Conservation (phyloP, 2,113 vertebrate genomes). For the Podiceps cristatus region DNA sequence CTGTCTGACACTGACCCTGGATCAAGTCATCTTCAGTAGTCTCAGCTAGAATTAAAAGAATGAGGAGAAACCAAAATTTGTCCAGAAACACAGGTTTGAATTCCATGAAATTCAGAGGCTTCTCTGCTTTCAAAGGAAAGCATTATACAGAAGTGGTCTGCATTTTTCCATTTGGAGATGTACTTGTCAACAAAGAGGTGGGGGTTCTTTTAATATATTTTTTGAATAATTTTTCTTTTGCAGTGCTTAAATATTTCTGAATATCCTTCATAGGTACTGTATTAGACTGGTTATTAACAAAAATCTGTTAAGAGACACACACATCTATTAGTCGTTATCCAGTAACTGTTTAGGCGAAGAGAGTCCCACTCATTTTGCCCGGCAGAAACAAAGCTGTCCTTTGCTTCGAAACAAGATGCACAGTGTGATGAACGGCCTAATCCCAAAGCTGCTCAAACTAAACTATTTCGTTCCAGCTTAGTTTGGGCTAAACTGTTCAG, state of each 20-base stretch:
- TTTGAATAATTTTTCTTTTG: not conserved
- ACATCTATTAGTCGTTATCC: not conserved
- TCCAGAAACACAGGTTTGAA: not conserved
- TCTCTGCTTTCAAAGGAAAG: not conserved
- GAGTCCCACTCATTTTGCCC: not conserved
- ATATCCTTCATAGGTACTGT: too few relatives aligned
- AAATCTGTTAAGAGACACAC: not conserved
- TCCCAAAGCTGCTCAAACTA: not conserved
- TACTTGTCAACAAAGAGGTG: not conserved
- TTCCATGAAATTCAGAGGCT: not conserved
- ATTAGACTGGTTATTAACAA: not conserved
- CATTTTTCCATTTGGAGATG: not conserved
- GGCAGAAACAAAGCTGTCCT: not conserved
- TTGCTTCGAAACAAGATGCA: not conserved
- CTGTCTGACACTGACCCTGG: not conserved
- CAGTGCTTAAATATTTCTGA: not conserved
- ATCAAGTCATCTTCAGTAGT: accelerated
- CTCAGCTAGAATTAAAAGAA: not conserved
- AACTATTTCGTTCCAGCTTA: not conserved
- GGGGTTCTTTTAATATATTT: not conserved
- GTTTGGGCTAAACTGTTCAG: not conserved
- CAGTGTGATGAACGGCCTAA: not conserved
- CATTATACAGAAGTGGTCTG: too few relatives aligned
- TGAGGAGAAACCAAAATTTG: not conserved
- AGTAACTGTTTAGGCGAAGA: not conserved